phyloP scores from a whole-genome alignment of 2,113 vertebrate genomes.

The Dipodomys stephensi region DNA sequence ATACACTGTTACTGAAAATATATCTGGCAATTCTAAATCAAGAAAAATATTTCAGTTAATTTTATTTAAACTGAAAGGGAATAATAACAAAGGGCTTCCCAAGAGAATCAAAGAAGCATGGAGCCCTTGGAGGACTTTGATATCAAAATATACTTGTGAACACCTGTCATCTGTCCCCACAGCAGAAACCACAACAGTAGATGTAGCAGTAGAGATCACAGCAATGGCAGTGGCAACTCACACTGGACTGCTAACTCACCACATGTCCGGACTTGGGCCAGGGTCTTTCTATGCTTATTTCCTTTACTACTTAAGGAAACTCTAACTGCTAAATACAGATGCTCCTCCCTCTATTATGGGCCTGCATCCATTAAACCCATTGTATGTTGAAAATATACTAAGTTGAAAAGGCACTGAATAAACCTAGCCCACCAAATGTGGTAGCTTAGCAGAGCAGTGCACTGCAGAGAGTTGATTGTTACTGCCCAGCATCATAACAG shows the following conservation, averaged over 20 bases:
- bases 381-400: not conserved
- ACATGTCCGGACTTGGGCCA: not conserved
- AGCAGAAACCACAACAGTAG: not conserved
- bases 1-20: constrained; percentile 36
- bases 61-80: constrained; percentile 57
- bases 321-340: not conserved
- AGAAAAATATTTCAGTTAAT: constrained; percentile 50
- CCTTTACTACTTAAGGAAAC: not conserved
- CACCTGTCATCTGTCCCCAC: not conserved
- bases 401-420: not conserved
- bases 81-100: constrained; percentile 15
- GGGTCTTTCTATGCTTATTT: not conserved
- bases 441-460: not conserved
- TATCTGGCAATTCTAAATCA: constrained; percentile 58
- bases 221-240: not conserved
- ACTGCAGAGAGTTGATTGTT: not conserved
- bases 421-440: not conserved
- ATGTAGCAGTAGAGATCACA: rapidly evolving
- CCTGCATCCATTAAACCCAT: not conserved
- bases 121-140: not conserved
- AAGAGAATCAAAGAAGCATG: constrained; percentile 25
- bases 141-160: not conserved
- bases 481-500: not conserved
- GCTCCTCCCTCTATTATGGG: not conserved
- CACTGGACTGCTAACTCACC: not conserved